phyloP scores from a whole-genome alignment of 2,113 vertebrate species.

The Scatophagus argus region DNA sequence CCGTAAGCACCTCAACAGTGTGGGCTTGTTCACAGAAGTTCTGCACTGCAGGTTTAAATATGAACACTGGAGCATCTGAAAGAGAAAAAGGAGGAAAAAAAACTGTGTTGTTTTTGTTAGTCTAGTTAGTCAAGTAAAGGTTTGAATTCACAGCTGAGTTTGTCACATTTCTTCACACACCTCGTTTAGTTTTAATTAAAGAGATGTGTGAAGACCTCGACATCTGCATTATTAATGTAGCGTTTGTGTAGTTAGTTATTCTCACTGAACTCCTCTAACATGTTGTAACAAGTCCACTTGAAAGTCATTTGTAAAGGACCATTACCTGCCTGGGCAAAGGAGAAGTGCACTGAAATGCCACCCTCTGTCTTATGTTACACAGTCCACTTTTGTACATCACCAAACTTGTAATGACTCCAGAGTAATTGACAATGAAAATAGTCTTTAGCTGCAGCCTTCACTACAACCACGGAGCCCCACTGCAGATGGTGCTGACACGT shows the following conservation, averaged over 20 bases:
- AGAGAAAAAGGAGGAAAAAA: neutral
- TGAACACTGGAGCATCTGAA: neutral
- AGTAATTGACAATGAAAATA: conserved; percentile 43
- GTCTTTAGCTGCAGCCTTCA: conserved; percentile 20
- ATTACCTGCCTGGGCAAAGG: conserved; percentile 30
- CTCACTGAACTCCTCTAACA: conserved; percentile 45
- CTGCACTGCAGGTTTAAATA: too few species aligned
- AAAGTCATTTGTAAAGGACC: conserved; percentile 60
- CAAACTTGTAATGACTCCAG: conserved; percentile 26
- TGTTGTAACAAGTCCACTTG: conserved; percentile 45
- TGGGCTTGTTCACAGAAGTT: too few species aligned
- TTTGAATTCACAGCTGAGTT: neutral
- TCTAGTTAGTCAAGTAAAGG: neutral
- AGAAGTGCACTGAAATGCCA: conserved; percentile 41
- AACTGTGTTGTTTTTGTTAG: neutral
- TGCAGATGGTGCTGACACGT: conserved; percentile 59
- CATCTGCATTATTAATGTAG: too few species aligned
- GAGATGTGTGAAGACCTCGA: too few species aligned
- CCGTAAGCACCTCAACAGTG: too few species aligned
- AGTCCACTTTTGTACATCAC: conserved; percentile 22
- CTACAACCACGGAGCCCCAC: conserved; percentile 4
- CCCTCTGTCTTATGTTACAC: neutral
- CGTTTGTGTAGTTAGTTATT: too few species aligned
- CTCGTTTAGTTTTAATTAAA: too few species aligned
- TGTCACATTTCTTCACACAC: neutral